Base-by-base conservation (phyloP, 2,797 vertebrate genomes). In the Notolepis coatsorum region DNA sequence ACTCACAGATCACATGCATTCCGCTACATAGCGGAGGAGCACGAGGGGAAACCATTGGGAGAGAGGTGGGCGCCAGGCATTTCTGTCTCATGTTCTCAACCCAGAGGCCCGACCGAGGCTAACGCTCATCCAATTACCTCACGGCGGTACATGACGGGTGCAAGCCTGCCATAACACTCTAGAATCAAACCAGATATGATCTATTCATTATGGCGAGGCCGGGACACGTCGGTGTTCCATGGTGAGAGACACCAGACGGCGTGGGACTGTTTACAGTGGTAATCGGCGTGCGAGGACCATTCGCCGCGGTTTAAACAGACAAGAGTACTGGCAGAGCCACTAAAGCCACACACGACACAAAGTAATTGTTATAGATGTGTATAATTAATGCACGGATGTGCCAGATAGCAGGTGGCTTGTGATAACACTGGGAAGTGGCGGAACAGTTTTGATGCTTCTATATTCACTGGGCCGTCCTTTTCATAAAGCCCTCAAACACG, bases 31-130 rank as follows among this genome's bases (percentile, higher is more conserved):
- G 78, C 51, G 45, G 41, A 55, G 45, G 41, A 55, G 48, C 70
- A 59, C 61, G 73, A 73, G 47, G 73, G 75, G 84, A 74, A 82
- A 84, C 71, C 68, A 68, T 54, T n/a, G n/a, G 50, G 4, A 41
- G 53, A 59, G 65, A 24, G 51, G 43, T 15, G 66, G 37, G 70
- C 65, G 75, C 65, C 75, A 62, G 20, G 18, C 76, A 79, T 77
- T 74, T 80, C 82, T 64, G 83, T 78, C 81, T 89, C 84, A 84
- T 81, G 85, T 88, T 86, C 82, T 87, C 84, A 71, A 13, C 56
- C 66, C 48, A 3, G 75, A 81, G 80, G 72, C 72, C 64, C 68
- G 17, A 59, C 61, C 67, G 46, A 43, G 73, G 62, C 2, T 8
- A 64, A 62, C 75, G 50, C 28, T 70, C 2, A 43, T 47, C 49